Base-by-base conservation (phyloP, 92 coral and sea anemone genomes). In the Zoanthus gigantus region DNA sequence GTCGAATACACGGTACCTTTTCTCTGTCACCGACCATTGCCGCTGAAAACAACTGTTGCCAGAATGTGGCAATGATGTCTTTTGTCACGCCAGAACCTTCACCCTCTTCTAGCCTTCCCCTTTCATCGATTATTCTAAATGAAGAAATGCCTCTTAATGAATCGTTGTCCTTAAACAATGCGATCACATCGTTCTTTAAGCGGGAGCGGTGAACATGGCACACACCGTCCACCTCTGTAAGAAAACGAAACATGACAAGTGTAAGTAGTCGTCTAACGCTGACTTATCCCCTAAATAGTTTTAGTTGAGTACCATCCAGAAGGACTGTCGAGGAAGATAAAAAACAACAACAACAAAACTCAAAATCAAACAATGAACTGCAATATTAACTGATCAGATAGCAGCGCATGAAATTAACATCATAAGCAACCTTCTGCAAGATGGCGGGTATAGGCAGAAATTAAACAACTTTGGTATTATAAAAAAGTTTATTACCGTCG, bases 1-100 rank as follows among this genome's bases (percentile, higher is more conserved):
- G 90, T 32, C 90, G 86, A 65, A 91, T 87, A 48, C 78, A 44
- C 2, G 89, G 91, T 18, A 87, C 90, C 54, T 84, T 87, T 73
- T 87, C 93, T 13, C 72, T 87, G 76, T 90, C 90, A 17, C 90
- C 88, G 69, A 82, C 77, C 61, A 52, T 80, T 73, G 82, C 32
- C 6, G 90, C 73, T 45, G 79, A 34, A 58, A 82, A 90, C 42
- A 82, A 53, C 76, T 90, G 89, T 76, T 90, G 88, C 93, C 93
- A 90, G 63, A 86, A 90, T 54, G 88, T 77, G 47, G 89, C 53
- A 67, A 90, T 65, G 37, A 79, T 48, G 69, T 90, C 92, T 45
- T 85, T 77, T 34, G 83, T 81, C n/a, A 85, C 61, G 3, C 92
- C 92, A 72, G 61, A 30, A 16, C 92, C 89, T 66, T 45, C 79